Evolutionary conservation across 2,888 invertebrate genomes (phyloP).

Genomic region (Polydrusus cervinus): DNA sequence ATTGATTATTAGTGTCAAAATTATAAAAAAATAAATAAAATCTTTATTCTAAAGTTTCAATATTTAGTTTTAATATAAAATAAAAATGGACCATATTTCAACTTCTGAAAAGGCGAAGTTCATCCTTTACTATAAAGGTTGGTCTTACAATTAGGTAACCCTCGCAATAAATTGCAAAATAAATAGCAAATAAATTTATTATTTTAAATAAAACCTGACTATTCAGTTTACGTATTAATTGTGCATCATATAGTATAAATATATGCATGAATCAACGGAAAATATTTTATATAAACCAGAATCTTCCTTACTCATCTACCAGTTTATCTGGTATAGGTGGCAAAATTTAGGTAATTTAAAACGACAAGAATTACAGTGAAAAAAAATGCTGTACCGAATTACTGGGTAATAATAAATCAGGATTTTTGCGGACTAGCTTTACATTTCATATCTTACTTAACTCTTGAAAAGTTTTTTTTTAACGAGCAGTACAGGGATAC

Average conservation of each 20-base stretch:
- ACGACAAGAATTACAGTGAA: constrained; percentile 19
- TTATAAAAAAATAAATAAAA: too few species aligned
- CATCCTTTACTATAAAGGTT: too few species aligned
- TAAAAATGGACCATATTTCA: too few species aligned
- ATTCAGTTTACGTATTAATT: not conserved
- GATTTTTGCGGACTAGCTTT: constrained; percentile 34
- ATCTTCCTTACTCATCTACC: constrained; percentile 8
- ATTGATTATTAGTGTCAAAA: too few species aligned
- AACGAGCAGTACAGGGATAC: constrained; percentile 3
- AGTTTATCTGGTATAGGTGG: constrained; percentile 39
- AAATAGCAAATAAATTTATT: not conserved
- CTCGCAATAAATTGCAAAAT: too few species aligned
- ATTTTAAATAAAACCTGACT: too few species aligned
- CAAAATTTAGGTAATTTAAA: constrained; percentile 31
- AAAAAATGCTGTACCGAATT: constrained; percentile 25
- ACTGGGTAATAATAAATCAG: constrained; percentile 41
- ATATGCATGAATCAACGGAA: constrained; percentile 26
- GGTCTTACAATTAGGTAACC: too few species aligned
- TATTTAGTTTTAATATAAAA: too few species aligned
- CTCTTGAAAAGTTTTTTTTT: constrained; percentile 13
- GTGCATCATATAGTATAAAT: constrained; percentile 18
- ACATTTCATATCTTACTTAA: constrained; percentile 41
- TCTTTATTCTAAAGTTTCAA: too few species aligned
- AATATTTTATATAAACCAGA: constrained; percentile 30
- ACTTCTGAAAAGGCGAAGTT: too few species aligned